These are phyloP conservation scores for Helobdella robusta DNA, from an alignment of 2,888 invertebrate genomes.

Conservation along the genomic window DNA sequence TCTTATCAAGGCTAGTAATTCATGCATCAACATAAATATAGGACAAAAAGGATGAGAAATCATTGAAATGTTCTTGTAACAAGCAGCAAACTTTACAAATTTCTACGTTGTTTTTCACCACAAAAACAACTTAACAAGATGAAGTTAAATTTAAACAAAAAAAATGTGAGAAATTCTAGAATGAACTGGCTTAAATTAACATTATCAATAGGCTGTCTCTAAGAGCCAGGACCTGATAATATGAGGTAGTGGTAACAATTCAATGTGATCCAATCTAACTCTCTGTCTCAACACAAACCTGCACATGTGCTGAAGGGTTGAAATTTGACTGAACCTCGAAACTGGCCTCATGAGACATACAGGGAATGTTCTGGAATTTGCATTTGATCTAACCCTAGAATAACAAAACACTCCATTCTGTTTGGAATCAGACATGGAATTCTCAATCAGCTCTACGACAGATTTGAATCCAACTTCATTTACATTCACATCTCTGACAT, in stretches of 20 bases:
- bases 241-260: conserved; percentile 61
- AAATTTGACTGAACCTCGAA: conserved; percentile 62
- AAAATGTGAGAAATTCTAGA: too few species aligned
- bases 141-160: too few species aligned
- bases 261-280: conserved; percentile 61
- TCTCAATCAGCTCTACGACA: conserved; percentile 64
- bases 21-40: too few species aligned
- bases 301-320: conserved; percentile 64
- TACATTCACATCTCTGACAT: too few species aligned
- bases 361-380: conserved; percentile 62
- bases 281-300: conserved; percentile 64
- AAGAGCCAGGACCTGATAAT: conserved; percentile 48
- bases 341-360: conserved; percentile 66
- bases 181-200: too few species aligned
- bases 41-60: too few species aligned
- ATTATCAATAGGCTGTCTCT: conserved; percentile 46
- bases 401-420: conserved; percentile 65
- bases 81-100: too few species aligned
- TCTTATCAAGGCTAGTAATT: too few species aligned
- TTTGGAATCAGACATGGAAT: conserved; percentile 63
- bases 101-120: too few species aligned
- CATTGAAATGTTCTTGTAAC: too few species aligned
- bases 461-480: conserved; percentile 42
- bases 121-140: too few species aligned
- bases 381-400: conserved; percentile 59